phyloP scores from a whole-genome alignment of 2,797 vertebrate genomes.

The Syngnathus rostellatus region DNA sequence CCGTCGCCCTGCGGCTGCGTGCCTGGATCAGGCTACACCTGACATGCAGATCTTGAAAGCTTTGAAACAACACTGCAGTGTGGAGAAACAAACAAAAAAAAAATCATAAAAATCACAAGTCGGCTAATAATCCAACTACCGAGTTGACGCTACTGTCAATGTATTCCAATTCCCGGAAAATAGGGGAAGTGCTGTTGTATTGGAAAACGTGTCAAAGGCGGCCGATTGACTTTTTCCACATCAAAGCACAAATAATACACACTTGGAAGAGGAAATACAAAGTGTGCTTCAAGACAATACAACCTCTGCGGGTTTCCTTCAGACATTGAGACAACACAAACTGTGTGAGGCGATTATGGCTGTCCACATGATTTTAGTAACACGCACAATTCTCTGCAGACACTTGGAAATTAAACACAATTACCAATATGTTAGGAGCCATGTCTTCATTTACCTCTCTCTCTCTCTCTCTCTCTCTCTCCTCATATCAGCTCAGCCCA shows the following conservation, averaged over 20 bases:
- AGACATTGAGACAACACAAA: not conserved
- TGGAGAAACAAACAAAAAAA: not conserved
- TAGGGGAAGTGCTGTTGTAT: not conserved
- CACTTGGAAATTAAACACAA: not conserved
- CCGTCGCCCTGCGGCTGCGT: not conserved
- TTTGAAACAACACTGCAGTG: not conserved
- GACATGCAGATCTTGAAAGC: not conserved
- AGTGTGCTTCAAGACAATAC: not conserved
- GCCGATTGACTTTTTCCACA: not conserved
- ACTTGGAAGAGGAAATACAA: not conserved
- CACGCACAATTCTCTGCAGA: not conserved
- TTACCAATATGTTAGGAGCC: slow-evolving; percentile 7
- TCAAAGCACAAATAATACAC: not conserved
- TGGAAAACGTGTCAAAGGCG: not conserved
- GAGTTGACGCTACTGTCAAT: not conserved
- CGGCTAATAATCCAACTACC: not conserved
- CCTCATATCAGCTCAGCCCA: slow-evolving; percentile 62
- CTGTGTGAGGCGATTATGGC: not conserved
- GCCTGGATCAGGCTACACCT: not conserved
- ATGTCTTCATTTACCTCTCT: slow-evolving; percentile 22
- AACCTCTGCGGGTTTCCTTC: not conserved
- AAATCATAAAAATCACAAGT: not conserved
- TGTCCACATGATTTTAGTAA: not conserved
- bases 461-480: slow-evolving; percentile 30
- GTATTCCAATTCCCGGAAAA: not conserved